A percentile compares a stretch with the other conserved stretches of the same genome.
Conservation (phyloP, 2,888 invertebrate species). For the Drosophila limbata region DNA sequence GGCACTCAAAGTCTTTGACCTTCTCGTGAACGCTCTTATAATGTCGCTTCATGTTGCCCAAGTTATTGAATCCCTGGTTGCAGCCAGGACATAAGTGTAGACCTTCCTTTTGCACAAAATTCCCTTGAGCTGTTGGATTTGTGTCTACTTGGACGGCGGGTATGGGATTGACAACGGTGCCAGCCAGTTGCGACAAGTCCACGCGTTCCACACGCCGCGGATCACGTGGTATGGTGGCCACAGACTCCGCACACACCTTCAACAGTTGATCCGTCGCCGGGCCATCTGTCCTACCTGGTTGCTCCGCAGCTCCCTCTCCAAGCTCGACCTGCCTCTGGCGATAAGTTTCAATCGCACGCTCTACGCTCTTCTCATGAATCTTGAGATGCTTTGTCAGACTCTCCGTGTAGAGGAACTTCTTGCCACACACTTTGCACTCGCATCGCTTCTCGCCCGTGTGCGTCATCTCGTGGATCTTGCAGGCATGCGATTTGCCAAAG, state of each 20-base stretch:
- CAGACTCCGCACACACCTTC: conserved; percentile 82
- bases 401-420: conserved; percentile 81
- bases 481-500: conserved; percentile 82
- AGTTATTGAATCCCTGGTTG: conserved; percentile 81
- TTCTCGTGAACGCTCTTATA: conserved; percentile 84
- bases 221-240: conserved; percentile 80
- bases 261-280: conserved; percentile 72
- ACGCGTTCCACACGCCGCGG: conserved; percentile 82
- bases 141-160: conserved; percentile 70
- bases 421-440: conserved; percentile 82
- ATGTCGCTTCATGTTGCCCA: conserved; percentile 83
- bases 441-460: conserved; percentile 83
- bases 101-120: conserved; percentile 81
- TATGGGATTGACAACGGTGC: conserved; percentile 81
- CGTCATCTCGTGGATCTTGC: conserved; percentile 83
- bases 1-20: conserved; percentile 83
- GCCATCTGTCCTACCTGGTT: conserved; percentile 4
- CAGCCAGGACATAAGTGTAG: conserved; percentile 82
- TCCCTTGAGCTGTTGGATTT: conserved; percentile 59
- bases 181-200: conserved; percentile 79
- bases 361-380: conserved; percentile 81
- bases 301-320: conserved; percentile 19
- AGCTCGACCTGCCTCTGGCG: conserved; percentile 77
- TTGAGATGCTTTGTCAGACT: conserved; percentile 82
- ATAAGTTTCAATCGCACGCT: conserved; percentile 81